These are phyloP conservation scores for Pseudopipra pipra DNA, from an alignment of 2,113 vertebrate species.

Conservation along the genomic window DNA sequence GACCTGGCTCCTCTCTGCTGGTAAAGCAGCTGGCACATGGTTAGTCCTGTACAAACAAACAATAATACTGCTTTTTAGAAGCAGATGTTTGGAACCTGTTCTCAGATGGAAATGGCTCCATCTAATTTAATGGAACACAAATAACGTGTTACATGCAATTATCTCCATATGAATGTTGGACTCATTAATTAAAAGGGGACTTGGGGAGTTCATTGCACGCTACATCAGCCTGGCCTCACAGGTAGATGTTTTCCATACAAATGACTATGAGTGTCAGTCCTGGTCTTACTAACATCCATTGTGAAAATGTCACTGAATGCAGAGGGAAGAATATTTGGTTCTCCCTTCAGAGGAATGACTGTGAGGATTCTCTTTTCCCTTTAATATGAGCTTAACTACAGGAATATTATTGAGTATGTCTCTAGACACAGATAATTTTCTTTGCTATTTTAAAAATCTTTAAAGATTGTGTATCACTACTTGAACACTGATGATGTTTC, in stretches of 20 bases:
- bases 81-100: conserved; percentile 57
- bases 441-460: neutral
- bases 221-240: neutral
- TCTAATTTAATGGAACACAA: conserved; percentile 58
- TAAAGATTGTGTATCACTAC: neutral
- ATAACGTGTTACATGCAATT: conserved; percentile 45
- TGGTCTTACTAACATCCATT: neutral
- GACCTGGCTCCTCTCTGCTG: conserved; percentile 4
- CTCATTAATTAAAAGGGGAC: conserved; percentile 76
- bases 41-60: conserved; percentile 42
- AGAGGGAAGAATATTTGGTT: neutral
- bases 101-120: neutral
- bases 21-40: conserved; percentile 28
- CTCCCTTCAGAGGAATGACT: neutral
- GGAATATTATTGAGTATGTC: neutral
- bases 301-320: neutral
- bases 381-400: neutral
- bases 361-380: neutral
- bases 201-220: conserved; percentile 67
- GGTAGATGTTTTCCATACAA: conserved; percentile 23
- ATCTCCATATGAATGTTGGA: conserved; percentile 52
- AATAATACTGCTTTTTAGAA: conserved; percentile 18
- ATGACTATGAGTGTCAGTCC: neutral
- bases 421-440: neutral
- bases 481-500: neutral